Evolutionary conservation across 2,113 vertebrate genomes (phyloP), one percentile per base, ranked within the genome.

Genomic region (Cinclus cinclus): DNA sequence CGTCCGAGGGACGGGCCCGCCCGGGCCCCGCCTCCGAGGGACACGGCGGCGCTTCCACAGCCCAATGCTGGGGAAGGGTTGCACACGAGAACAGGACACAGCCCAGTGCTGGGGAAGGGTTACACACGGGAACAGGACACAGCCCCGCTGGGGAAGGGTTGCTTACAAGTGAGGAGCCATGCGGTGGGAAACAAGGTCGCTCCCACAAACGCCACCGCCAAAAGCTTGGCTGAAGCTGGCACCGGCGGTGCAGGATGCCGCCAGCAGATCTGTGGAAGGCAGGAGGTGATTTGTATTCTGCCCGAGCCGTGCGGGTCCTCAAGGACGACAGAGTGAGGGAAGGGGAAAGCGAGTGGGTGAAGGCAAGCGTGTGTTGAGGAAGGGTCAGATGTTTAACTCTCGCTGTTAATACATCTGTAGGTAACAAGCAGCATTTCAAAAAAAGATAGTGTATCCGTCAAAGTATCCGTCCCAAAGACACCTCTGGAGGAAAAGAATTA

Each of bases 221-320:
- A 87, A 53, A 59, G 60, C 86, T 30, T 64, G 96, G 52, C 96
- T 93, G 84, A 96, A 88, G 86, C 47, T 94, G 52, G 62, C 22
- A 13, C 30, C 84, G 49, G 60, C 23, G n/a, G 50, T 44, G 81
- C 97, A 96, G 49, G 96, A 92, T 58, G 25, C 47, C 2, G 31
- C 30, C 59, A 93, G 95, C 6, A 78, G 93, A 28, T 92, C 95
- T 65, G 93, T 64, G 21, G 86, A 88, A 44, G 97, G 89, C 67
- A 97, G 89, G 63, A 98, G 42, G 15, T 47, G 80, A 65, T 90
- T 95, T 75, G 95, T 78, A 11, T 80, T 77, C 42, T 90, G 92
- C 20, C 95, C 95, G 97, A 97, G 14, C 97, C 96, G 16, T 98
- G 97, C 3, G 93, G 60, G 65, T 98, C 97, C 80, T 97, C 93